phyloP scores from a whole-genome alignment of 2,113 vertebrate genomes.

The Zosterops pallidus region DNA sequence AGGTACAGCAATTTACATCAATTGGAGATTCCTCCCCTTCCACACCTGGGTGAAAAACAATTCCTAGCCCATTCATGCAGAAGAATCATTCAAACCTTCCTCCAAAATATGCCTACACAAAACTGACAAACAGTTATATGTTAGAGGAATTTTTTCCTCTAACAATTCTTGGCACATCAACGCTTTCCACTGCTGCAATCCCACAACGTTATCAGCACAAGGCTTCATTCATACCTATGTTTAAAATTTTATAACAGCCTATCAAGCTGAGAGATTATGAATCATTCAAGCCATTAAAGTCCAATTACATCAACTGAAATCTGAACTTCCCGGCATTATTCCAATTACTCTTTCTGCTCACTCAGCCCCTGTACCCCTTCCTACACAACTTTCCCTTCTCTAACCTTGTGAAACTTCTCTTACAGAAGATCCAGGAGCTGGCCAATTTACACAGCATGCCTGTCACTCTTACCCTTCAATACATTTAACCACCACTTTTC shows the following conservation, averaged over 20 bases:
- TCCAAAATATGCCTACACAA: not conserved
- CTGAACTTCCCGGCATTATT: not conserved
- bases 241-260: not conserved
- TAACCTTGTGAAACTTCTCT: not conserved
- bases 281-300: not conserved
- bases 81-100: not conserved
- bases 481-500: not conserved
- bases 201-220: not conserved
- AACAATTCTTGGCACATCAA: not conserved
- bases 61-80: not conserved
- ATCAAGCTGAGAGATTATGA: not conserved
- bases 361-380: not conserved
- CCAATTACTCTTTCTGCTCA: not conserved
- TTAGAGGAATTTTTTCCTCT: not conserved
- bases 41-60: not conserved
- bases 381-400: not conserved
- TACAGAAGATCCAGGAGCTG: not conserved
- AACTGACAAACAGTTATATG: accelerated
- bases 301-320: slow-evolving; percentile 3
- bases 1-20: not conserved
- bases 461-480: not conserved
- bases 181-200: not conserved
- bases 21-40: not conserved
- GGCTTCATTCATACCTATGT: not conserved
- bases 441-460: not conserved